Percentiles rank a stretch among this genome's conserved stretches.
Conservation (phyloP, 2,888 invertebrate genomes). For the Cotesia congregata region DNA sequence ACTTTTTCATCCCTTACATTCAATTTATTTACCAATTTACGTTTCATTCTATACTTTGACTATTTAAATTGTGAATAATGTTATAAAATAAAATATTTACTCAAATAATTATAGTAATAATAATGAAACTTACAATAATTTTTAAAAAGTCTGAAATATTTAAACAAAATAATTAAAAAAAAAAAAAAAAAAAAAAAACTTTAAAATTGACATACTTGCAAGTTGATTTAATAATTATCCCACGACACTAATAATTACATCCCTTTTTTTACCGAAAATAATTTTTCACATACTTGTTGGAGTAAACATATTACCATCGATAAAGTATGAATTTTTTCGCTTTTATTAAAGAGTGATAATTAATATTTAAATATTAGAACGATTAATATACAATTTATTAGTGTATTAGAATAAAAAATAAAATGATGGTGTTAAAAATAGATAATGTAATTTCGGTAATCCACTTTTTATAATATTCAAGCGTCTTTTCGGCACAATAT, state of each 20-base stretch:
- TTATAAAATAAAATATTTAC: not conserved
- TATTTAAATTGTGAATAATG: not conserved
- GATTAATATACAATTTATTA: too few species aligned
- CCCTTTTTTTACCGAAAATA: not conserved
- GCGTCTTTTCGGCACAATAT: not conserved
- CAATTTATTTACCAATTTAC: not conserved
- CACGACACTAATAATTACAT: not conserved
- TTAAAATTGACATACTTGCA: not conserved
- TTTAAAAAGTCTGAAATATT: not conserved
- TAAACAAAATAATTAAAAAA: not conserved
- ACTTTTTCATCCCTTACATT: not conserved
- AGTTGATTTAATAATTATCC: not conserved
- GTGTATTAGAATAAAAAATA: not conserved
- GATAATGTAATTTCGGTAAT: not conserved
- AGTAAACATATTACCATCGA: not conserved
- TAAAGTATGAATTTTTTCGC: not conserved
- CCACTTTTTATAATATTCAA: not conserved
- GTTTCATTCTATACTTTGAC: not conserved
- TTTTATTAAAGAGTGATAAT: not conserved
- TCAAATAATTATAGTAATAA: not conserved
- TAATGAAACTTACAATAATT: not conserved
- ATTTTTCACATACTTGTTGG: not conserved
- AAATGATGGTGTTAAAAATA: not conserved
- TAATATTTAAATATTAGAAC: not conserved
- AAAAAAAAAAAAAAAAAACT: not conserved